Conservation (phyloP, 2,888 invertebrate genomes). For the Tenthredo distinguenda region DNA sequence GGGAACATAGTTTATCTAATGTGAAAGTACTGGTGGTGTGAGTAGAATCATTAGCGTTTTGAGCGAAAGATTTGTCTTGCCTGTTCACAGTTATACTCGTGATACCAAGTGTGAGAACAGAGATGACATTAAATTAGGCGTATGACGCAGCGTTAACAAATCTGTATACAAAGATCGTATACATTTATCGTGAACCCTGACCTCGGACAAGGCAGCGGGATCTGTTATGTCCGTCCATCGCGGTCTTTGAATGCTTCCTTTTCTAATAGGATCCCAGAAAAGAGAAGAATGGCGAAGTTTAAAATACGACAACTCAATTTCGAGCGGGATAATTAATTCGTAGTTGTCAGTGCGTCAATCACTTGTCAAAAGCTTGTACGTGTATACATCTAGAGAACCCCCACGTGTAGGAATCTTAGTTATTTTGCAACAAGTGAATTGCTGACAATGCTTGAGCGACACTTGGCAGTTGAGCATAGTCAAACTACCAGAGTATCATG, state of each 20-base stretch:
- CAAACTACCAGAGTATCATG: constrained; percentile 67
- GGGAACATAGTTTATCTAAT: not conserved
- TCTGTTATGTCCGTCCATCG: constrained; percentile 41
- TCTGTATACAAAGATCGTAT: not conserved
- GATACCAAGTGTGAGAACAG: not conserved
- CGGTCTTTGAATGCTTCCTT: constrained; percentile 39
- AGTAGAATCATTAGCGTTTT: not conserved
- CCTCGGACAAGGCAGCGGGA: not conserved
- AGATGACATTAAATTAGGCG: not conserved
- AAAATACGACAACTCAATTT: not conserved
- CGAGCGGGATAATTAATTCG: not conserved
- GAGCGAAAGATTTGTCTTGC: not conserved
- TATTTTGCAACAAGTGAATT: constrained; percentile 16
- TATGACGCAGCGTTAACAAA: not conserved
- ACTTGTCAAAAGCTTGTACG: not conserved
- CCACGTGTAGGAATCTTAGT: not conserved
- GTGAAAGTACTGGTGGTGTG: not conserved
- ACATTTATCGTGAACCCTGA: not conserved
- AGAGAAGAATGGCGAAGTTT: not conserved
- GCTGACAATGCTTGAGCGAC: constrained; percentile 49
- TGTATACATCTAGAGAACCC: not conserved
- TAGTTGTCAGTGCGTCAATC: not conserved
- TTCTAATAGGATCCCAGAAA: constrained; percentile 32
- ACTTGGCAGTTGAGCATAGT: constrained; percentile 65
- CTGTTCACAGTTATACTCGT: not conserved